phyloP scores from a whole-genome alignment of 1,140 invertebrate genomes.

The Orius insidiosus region DNA sequence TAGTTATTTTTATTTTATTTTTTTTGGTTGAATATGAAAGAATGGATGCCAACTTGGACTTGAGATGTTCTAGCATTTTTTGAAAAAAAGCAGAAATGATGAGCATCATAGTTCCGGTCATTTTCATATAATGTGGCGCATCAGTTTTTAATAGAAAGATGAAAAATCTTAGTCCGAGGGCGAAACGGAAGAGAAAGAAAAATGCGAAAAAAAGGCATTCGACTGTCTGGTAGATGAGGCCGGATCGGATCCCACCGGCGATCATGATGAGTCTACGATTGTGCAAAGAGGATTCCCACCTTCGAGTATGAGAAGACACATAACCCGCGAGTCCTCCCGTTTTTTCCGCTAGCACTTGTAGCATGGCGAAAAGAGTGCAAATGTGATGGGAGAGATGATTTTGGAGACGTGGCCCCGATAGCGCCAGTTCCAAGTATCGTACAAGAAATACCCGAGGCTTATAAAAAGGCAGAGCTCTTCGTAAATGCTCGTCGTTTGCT shows the following conservation, averaged over 20 bases:
- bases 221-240: slow-evolving; percentile 9
- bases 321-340: background rate
- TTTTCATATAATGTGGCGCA: background rate
- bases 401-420: background rate
- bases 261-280: slow-evolving; percentile 1
- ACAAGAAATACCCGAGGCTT: slow-evolving; percentile 4
- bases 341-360: background rate
- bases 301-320: slow-evolving; percentile 3
- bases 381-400: slow-evolving; percentile 6
- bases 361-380: slow-evolving; percentile 4
- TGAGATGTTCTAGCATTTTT: too few species aligned
- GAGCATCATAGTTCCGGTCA: slow-evolving; percentile 15
- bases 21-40: too few species aligned
- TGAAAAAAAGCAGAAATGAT: slow-evolving; percentile 16
- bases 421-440: slow-evolving; percentile 2
- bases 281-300: slow-evolving; percentile 2
- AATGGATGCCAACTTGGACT: too few species aligned
- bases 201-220: slow-evolving; percentile 8
- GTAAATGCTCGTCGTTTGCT: too few species aligned
- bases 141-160: background rate
- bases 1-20: background rate
- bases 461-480: background rate
- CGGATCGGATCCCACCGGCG: slow-evolving; percentile 10
- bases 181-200: background rate
- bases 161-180: background rate